phyloP scores from a whole-genome alignment of 2,113 vertebrate species.

The Oreochromis niloticus region DNA sequence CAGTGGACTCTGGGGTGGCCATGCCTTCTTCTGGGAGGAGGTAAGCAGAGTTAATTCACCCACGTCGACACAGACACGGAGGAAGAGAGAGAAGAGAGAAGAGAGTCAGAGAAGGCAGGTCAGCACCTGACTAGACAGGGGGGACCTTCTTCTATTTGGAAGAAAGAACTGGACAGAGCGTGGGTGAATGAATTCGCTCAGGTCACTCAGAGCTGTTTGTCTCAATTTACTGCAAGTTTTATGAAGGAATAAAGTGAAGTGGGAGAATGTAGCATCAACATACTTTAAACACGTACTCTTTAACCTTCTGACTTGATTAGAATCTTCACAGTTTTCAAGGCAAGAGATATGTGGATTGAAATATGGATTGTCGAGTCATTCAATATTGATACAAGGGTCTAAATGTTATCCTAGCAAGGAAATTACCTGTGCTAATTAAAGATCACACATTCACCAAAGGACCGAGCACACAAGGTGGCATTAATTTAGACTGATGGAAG shows the following conservation, averaged over 20 bases:
- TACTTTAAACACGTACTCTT: slow-evolving; percentile 11
- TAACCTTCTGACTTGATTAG: neutral
- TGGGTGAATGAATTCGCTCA: neutral
- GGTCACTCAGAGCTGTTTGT: slow-evolving; percentile 14
- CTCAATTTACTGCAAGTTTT: neutral
- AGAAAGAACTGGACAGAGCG: neutral
- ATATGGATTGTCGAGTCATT: neutral
- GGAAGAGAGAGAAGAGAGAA: neutral
- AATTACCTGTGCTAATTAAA: slow-evolving; percentile 3
- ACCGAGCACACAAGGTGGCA: neutral
- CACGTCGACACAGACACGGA: neutral
- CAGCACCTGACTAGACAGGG: neutral
- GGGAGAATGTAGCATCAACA: neutral
- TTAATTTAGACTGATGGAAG: neutral
- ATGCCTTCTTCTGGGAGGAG: neutral
- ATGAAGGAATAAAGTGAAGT: slow-evolving; percentile 6
- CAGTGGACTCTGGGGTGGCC: neutral
- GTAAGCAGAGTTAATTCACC: neutral
- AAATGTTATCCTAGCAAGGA: neutral
- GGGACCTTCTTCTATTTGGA: neutral
- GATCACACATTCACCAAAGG: neutral
- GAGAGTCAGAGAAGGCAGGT: neutral
- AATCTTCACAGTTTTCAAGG: neutral
- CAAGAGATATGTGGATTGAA: neutral
- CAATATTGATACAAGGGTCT: slow-evolving; percentile 3